Evolutionary conservation across 1,140 invertebrate species (phyloP).

Genomic region (Microplitis demolitor): DNA sequence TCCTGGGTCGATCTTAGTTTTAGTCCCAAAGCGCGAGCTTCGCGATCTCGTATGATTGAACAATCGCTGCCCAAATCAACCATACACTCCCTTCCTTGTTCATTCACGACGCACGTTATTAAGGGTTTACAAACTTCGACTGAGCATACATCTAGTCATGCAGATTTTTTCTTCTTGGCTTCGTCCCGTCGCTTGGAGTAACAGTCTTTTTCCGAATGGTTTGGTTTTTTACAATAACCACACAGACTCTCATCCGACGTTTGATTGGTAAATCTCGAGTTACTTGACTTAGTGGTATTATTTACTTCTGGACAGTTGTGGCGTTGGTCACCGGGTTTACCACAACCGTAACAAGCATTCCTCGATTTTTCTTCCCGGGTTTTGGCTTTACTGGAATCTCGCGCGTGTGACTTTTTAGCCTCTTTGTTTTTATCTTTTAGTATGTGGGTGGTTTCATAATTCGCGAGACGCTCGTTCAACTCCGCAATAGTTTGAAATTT

Average conservation of each 20-base stretch:
- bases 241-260: too few relatives aligned
- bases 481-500: constrained; percentile 2
- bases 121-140: too few relatives aligned
- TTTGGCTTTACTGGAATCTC: background rate
- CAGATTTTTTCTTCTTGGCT: too few relatives aligned
- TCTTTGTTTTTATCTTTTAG: background rate
- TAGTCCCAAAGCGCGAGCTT: constrained; percentile 12
- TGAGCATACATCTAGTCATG: too few relatives aligned
- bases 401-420: background rate
- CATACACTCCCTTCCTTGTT: too few relatives aligned
- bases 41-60: constrained; percentile 20
- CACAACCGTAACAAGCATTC: background rate
- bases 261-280: too few relatives aligned
- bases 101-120: too few relatives aligned
- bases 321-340: background rate
- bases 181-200: too few relatives aligned
- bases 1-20: constrained; percentile 2
- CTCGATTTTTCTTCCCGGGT: background rate
- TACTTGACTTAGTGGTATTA: background rate
- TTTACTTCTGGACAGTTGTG: background rate
- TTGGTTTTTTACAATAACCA: too few relatives aligned
- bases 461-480: background rate
- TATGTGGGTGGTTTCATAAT: background rate
- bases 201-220: too few relatives aligned
- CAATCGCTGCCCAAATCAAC: too few relatives aligned